These are phyloP conservation scores for Eupithecia tripunctaria DNA, from an alignment of 2,888 invertebrate genomes.

Conservation along the genomic window DNA sequence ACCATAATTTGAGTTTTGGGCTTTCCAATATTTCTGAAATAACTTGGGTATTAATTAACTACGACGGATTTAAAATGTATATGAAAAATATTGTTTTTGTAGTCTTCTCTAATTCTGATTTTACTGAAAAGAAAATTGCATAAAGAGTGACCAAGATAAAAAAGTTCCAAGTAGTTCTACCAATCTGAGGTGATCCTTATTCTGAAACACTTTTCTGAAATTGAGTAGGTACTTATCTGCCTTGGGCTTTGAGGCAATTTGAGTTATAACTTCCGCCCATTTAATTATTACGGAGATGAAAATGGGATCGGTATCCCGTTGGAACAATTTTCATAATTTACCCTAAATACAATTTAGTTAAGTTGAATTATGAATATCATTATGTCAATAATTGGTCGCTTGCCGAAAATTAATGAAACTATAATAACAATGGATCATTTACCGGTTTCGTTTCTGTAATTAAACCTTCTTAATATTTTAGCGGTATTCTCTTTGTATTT, in stretches of 20 bases:
- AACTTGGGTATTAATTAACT: too few species aligned
- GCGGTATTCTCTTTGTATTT: too few species aligned
- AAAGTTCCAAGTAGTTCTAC: background rate
- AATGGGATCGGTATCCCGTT: conserved; percentile 10
- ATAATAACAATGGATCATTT: conserved; percentile 3
- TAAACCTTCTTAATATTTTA: background rate
- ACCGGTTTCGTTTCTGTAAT: background rate
- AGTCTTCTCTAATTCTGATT: too few species aligned
- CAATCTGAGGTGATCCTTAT: background rate
- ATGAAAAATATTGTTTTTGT: too few species aligned
- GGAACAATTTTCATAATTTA: conserved; percentile 13
- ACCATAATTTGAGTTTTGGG: too few species aligned
- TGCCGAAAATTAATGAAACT: conserved; percentile 4
- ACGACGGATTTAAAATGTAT: too few species aligned
- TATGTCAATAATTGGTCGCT: conserved; percentile 10
- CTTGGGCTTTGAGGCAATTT: conserved; percentile 47
- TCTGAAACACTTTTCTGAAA: conserved; percentile 36
- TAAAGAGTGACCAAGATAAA: background rate
- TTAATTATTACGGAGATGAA: conserved; percentile 26
- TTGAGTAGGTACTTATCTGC: conserved; percentile 53
- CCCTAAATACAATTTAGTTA: conserved; percentile 5
- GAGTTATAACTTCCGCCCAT: conserved; percentile 29
- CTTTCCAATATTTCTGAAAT: too few species aligned
- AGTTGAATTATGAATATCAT: conserved; percentile 2
- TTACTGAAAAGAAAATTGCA: background rate